phyloP scores from a whole-genome alignment of 1,140 invertebrate genomes.

The Neuroterus valhalla region DNA sequence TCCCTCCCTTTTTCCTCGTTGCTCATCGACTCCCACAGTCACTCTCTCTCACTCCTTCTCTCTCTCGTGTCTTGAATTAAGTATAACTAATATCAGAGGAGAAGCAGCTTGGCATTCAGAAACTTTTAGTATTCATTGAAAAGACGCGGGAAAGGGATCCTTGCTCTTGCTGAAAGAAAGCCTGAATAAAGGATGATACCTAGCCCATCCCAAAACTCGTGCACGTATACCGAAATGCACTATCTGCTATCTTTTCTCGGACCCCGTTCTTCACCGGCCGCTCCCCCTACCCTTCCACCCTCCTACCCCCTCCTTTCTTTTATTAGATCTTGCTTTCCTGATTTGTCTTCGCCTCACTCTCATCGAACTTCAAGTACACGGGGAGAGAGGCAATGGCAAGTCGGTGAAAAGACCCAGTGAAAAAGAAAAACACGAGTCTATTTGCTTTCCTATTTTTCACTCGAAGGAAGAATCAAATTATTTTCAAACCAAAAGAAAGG shows the following conservation, averaged over 20 bases:
- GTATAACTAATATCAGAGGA: slow-evolving; percentile 72
- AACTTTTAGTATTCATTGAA: slow-evolving; percentile 73
- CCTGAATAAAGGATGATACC: slow-evolving; percentile 66
- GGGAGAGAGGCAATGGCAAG: neutral
- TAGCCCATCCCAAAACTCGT: slow-evolving; percentile 43
- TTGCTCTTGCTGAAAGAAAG: slow-evolving; percentile 63
- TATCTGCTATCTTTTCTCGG: slow-evolving; percentile 38
- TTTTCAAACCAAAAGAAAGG: neutral
- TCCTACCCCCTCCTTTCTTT: slow-evolving; percentile 40
- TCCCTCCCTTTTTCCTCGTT: slow-evolving; percentile 23
- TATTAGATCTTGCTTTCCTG: slow-evolving; percentile 42
- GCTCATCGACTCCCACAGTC: slow-evolving; percentile 56
- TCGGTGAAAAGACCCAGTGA: neutral
- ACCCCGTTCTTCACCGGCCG: slow-evolving; percentile 22
- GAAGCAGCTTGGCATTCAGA: slow-evolving; percentile 64
- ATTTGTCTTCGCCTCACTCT: slow-evolving; percentile 34
- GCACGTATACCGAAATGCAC: slow-evolving; percentile 32
- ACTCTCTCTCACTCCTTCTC: too few species aligned
- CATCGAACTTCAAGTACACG: neutral
- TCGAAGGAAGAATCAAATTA: neutral
- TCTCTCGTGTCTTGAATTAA: slow-evolving; percentile 71
- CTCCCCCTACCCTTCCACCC: too few species aligned
- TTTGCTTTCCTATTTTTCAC: slow-evolving; percentile 4
- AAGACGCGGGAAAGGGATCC: slow-evolving; percentile 58
- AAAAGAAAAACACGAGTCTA: slow-evolving; percentile 8